A percentile compares a stretch with the other conserved stretches of the same genome.
Evolutionary conservation across 2,888 invertebrate genomes (phyloP).

Genomic region (Lasioglossum oenotherae): DNA sequence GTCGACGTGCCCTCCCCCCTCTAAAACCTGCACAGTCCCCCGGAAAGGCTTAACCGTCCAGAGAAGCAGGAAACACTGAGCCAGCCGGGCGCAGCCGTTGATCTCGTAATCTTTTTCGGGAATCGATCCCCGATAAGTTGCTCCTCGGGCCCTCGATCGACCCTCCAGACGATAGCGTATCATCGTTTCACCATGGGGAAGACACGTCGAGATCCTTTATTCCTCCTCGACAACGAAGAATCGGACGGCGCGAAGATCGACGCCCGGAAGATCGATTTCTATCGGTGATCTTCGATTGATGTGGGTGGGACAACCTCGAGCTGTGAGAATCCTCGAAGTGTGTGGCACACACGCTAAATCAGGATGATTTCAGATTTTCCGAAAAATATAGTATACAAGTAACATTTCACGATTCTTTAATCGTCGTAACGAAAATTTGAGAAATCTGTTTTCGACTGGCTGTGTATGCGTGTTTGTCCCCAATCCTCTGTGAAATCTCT

Average conservation of each 20-base stretch:
- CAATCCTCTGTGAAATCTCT: neutral
- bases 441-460: no score
- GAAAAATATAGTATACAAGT: no score
- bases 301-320: neutral
- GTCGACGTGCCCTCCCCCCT: slow-evolving; percentile 46
- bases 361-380: neutral
- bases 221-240: neutral
- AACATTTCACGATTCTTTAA: no score
- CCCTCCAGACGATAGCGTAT: slow-evolving; percentile 22
- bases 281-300: neutral
- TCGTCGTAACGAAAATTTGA: no score
- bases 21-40: slow-evolving; percentile 17
- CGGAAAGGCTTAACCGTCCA: slow-evolving; percentile 53
- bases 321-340: neutral
- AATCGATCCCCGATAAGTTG: slow-evolving; percentile 43
- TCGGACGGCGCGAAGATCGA: neutral
- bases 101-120: slow-evolving; percentile 26
- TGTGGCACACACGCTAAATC: neutral
- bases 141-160: neutral
- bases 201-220: neutral
- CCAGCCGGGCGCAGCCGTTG: slow-evolving; percentile 6
- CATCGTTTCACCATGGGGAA: neutral
- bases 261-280: slow-evolving; percentile 20
- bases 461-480: neutral
- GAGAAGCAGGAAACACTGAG: slow-evolving; percentile 60